Evolutionary conservation across 2,113 vertebrate species (phyloP).

Genomic region (Cygnus atratus): DNA sequence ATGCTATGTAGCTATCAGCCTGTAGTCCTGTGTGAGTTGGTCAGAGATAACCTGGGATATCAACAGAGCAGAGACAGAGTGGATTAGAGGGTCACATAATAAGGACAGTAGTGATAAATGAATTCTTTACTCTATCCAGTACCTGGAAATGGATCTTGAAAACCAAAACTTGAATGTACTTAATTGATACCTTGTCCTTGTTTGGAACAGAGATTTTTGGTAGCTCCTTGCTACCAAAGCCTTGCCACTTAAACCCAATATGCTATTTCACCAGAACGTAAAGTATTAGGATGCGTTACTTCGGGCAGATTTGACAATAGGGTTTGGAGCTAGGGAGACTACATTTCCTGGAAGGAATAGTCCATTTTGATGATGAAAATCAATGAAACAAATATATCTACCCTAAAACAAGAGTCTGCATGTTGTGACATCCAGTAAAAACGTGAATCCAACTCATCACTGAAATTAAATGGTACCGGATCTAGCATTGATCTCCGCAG

Average conservation of each 20-base stretch:
- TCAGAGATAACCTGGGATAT: neutral
- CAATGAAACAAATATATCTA: neutral
- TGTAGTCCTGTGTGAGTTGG: neutral
- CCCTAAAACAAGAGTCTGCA: rapidly evolving
- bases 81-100: neutral
- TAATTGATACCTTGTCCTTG: neutral
- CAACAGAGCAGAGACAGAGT: neutral
- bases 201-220: neutral
- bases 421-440: neutral
- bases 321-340: neutral
- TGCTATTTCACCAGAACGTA: neutral
- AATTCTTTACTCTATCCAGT: neutral
- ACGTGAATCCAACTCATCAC: neutral
- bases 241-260: too few relatives aligned
- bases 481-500: neutral
- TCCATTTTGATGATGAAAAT: neutral
- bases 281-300: neutral
- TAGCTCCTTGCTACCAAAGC: too few relatives aligned
- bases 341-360: neutral
- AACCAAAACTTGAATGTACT: neutral
- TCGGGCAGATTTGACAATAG: neutral
- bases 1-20: neutral
- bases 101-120: neutral
- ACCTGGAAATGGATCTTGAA: neutral
- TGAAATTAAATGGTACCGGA: neutral